These are phyloP conservation scores for Tethya wilhelma DNA, from an alignment of 37 sponge, comb jelly and placozoan genomes.

Conservation along the genomic window DNA sequence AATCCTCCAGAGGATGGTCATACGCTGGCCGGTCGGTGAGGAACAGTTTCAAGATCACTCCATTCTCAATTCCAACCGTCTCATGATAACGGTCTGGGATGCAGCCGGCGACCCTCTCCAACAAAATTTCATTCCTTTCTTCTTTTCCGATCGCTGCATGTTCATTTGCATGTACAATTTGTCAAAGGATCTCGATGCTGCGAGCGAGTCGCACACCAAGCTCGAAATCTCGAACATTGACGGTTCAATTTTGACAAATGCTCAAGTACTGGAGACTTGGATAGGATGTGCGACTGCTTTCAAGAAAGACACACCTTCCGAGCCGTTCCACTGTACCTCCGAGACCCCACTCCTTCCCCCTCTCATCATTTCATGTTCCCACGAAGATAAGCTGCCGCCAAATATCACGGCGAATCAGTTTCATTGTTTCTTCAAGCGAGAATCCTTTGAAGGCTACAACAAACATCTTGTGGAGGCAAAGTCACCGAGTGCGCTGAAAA, in stretches of 20 bases:
- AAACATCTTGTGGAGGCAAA: slow-evolving; percentile 50
- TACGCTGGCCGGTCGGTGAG: slow-evolving; percentile 65
- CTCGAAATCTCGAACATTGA: slow-evolving; percentile 19
- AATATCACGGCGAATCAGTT: slow-evolving; percentile 6
- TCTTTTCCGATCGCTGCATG: slow-evolving; percentile 55
- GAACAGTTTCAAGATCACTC: slow-evolving; percentile 20
- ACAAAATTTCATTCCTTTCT: slow-evolving; percentile 62
- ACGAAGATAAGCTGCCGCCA: slow-evolving; percentile 9
- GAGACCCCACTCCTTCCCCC: slow-evolving; percentile 64
- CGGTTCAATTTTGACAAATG: slow-evolving; percentile 59
- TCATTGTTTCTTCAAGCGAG: slow-evolving; percentile 40
- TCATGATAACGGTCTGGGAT: slow-evolving; percentile 60
- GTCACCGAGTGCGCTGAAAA: slow-evolving; percentile 30
- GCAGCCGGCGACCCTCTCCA: slow-evolving; percentile 64
- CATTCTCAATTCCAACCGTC: slow-evolving; percentile 22
- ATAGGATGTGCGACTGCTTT: slow-evolving; percentile 46
- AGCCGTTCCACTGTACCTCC: slow-evolving; percentile 36
- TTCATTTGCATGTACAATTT: slow-evolving; percentile 54
- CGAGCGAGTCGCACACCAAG: slow-evolving; percentile 1
- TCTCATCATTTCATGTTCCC: slow-evolving; percentile 54
- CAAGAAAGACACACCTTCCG: slow-evolving; percentile 25
- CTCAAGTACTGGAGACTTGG: slow-evolving; percentile 62
- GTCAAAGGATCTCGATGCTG: slow-evolving; percentile 10
- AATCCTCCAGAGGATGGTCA: slow-evolving; percentile 59
- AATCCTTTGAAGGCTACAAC: slow-evolving; percentile 28